Percentiles rank a stretch among this genome's conserved stretches.
Conservation (phyloP, 1,140 invertebrate species). For the Meloidogyne exigua region DNA sequence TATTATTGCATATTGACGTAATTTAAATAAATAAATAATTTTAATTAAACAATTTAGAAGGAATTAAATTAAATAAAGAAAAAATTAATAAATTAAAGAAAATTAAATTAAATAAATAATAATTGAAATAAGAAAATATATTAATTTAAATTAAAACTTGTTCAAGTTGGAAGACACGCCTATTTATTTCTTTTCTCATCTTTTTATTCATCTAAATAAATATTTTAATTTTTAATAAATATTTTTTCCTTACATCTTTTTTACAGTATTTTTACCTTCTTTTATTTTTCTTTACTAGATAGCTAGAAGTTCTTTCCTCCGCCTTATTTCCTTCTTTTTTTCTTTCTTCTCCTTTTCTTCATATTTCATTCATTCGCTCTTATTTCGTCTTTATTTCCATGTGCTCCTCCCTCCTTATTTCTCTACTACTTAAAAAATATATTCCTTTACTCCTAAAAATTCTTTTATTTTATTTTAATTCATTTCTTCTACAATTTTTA, state of each 20-base stretch:
- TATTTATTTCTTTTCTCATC: not conserved
- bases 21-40: not conserved
- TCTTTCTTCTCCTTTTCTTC: not conserved
- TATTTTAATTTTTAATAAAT: too few relatives aligned
- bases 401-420: not conserved
- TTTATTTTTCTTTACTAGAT: not conserved
- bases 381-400: not conserved
- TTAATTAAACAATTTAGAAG: not conserved
- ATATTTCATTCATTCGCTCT: not conserved
- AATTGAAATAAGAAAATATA: not conserved
- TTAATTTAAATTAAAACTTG: not conserved
- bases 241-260: not conserved
- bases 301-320: not conserved
- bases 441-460: not conserved
- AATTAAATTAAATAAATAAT: not conserved
- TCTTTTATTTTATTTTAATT: not conserved
- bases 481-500: not conserved
- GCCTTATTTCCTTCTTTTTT: not conserved
- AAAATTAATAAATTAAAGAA: too few relatives aligned
- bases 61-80: too few relatives aligned
- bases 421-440: not conserved
- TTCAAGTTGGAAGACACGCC: not conserved
- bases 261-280: not conserved
- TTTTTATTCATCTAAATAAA: too few relatives aligned
- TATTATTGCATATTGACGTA: not conserved